Base-by-base conservation (phyloP, 1,140 invertebrate species). In the Anthonomus grandis region DNA sequence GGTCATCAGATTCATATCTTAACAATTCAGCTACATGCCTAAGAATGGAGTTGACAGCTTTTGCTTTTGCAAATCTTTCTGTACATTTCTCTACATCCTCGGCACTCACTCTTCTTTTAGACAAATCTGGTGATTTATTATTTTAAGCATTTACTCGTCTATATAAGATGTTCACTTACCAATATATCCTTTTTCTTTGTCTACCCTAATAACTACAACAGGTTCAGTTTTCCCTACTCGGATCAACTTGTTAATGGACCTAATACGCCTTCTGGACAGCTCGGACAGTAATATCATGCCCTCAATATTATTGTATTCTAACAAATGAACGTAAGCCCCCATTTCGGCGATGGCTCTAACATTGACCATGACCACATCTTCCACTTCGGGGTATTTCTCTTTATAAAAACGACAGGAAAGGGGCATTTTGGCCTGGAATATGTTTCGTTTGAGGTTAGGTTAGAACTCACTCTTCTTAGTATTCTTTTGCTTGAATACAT, bases 291-390 rank as follows among this genome's bases (percentile, higher is more conserved):
- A 77, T 56, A 94, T 95, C 91, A 94, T 95, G 64, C 97, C 97
- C 76, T 98, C 97, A 60, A 97, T 98, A 69, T 98, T 96, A 74
- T 99, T 98, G 72, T 99, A 99, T 78, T 99, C 97, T 46, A 98
- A 77, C 42, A 99, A 77, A 74, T 97, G 90, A 3, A 98, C 97
- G 75, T 99, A 99, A 4, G 97, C 97, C 56, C 97, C 97, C 96
- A 99, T 99, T 79, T 99, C 96, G 25, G 95, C 96, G 66, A 99
- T 99, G 61, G 92, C 93, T 12, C 93, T 82, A 1, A 99, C 97
- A 74, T 97, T 99, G 3, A 98, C 97, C 95, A 99, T 97, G 9
- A 99, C 97, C 23, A 99, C 95, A 86, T 99, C 97, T 68, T 99
- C 97, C 24, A 97, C 85, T 74, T 99, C 96, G 0, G 97, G 97